Evolutionary conservation across 1,140 invertebrate genomes (phyloP), one percentile per base, ranked within the genome.

Genomic region (Metaphire vulgaris): DNA sequence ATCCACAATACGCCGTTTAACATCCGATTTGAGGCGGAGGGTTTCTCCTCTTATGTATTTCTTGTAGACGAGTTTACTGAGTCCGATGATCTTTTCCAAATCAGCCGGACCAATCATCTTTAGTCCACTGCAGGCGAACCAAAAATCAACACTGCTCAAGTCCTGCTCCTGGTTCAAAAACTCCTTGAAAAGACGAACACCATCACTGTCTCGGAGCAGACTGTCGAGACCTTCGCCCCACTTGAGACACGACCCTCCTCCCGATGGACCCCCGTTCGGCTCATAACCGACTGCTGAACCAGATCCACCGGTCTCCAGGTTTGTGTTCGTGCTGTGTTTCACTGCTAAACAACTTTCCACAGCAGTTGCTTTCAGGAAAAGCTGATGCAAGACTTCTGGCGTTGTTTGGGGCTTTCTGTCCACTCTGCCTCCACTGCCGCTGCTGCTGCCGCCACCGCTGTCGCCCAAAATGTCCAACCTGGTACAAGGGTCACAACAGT

Each of bases 81-180:
- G 88, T 84, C 91, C 90, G 78, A 90, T 89, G 77, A 93, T 90
- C n/a, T 67, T 26, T 81, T 90, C 88, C 1, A 89, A 89, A 84
- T 92, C 90, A 77, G 79, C 79, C 6, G 71, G 33, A 65, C 88
- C 88, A 12, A 75, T 74, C 82, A 93, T 90, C 81, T 93, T 93
- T 75, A 95, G 89, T 26, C 94, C 94, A 83, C 94, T 91, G 85
- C 93, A 95, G 68, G 93, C 94, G 87, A 95, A 95, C 90, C 93
- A 94, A 87, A 96, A 96, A 83, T 93, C 91, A 78, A 91, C 90
- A 31, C 79, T 79, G n/a, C 80, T 83, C 75, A 91, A 91, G 85
- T 96, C 94, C 81, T 92, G 89, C 15, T 73, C 33, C 28, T 28
- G 15, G 81, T 91, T 88, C 78, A 96, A 89, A 87, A 92, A 96